Evolutionary conservation across 1,140 invertebrate genomes (phyloP).

Genomic region (Ruditapes philippinarum): DNA sequence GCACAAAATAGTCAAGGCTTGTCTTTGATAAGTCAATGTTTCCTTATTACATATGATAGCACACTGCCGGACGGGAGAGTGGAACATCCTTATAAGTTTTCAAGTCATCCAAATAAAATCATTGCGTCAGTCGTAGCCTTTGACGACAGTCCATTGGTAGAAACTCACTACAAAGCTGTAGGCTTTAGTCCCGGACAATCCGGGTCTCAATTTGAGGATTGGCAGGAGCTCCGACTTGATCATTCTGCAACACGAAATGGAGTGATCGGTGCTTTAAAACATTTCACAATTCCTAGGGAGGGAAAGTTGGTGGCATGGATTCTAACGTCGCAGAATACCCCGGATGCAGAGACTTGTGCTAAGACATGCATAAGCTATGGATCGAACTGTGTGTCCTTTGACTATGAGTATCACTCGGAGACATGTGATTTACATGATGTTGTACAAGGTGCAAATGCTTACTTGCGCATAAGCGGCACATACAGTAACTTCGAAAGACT

Average conservation of each 20-base stretch:
- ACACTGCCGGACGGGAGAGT: slow-evolving; percentile 45
- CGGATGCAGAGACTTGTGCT: slow-evolving; percentile 9
- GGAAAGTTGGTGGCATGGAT: slow-evolving; percentile 34
- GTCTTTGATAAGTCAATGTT: neutral
- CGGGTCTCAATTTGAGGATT: slow-evolving; percentile 38
- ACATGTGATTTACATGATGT: slow-evolving; percentile 50
- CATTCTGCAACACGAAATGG: neutral
- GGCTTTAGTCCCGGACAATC: slow-evolving; percentile 47
- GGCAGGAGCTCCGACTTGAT: slow-evolving; percentile 10
- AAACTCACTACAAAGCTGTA: slow-evolving; percentile 51
- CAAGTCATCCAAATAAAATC: slow-evolving; percentile 33
- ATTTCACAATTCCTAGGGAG: slow-evolving; percentile 35
- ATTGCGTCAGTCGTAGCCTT: slow-evolving; percentile 13
- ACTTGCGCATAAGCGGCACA: slow-evolving; percentile 34
- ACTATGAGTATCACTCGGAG: slow-evolving; percentile 49
- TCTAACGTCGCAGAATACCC: neutral
- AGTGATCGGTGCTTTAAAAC: neutral
- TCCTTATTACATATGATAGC: slow-evolving; percentile 36
- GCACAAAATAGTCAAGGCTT: slow-evolving; percentile 50
- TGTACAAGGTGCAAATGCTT: slow-evolving; percentile 24
- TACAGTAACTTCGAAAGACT: slow-evolving; percentile 55
- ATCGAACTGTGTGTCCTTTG: slow-evolving; percentile 51
- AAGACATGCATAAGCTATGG: slow-evolving; percentile 24
- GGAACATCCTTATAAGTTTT: slow-evolving; percentile 30
- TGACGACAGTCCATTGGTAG: slow-evolving; percentile 30